phyloP scores from a whole-genome alignment of 2,888 invertebrate genomes.

The Volucella inflata region DNA sequence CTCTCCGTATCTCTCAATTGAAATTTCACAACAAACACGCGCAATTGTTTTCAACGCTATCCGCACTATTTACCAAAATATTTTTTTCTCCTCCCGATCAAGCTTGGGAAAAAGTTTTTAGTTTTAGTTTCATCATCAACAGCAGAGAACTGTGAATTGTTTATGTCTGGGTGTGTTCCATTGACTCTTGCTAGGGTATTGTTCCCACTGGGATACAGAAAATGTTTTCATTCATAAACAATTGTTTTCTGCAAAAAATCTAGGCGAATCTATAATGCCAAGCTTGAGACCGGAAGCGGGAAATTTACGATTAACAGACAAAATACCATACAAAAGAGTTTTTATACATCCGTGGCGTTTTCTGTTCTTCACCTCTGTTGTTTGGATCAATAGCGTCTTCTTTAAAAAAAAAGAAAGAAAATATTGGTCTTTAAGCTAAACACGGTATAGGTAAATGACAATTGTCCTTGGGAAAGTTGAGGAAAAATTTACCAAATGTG shows the following conservation, averaged over 20 bases:
- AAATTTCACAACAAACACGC: slow-evolving; percentile 46
- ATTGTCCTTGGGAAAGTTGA: slow-evolving; percentile 16
- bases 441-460: slow-evolving; percentile 29
- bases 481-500: slow-evolving; percentile 62
- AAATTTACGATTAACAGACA: slow-evolving; percentile 44
- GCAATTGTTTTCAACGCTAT: slow-evolving; percentile 67
- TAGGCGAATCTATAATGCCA: too few relatives aligned
- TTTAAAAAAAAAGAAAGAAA: too few relatives aligned
- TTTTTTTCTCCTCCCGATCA: slow-evolving; percentile 22
- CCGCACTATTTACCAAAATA: slow-evolving; percentile 64
- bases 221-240: slow-evolving; percentile 35
- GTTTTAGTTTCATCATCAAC: slow-evolving; percentile 59
- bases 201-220: slow-evolving; percentile 33
- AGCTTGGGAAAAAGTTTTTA: slow-evolving; percentile 57
- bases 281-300: too few relatives aligned
- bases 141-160: slow-evolving; percentile 41
- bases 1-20: slow-evolving; percentile 32
- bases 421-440: too few relatives aligned
- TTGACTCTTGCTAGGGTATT: slow-evolving; percentile 13
- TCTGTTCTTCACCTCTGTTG: too few relatives aligned
- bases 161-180: slow-evolving; percentile 40
- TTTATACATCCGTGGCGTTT: too few relatives aligned
- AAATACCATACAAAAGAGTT: not conserved
- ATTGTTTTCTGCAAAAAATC: slow-evolving; percentile 30
- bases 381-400: too few relatives aligned